A percentile compares a stretch with the other conserved stretches of the same genome.
phyloP scores from a whole-genome alignment of 2,797 vertebrate genomes.

The Cryptoprocta ferox region DNA sequence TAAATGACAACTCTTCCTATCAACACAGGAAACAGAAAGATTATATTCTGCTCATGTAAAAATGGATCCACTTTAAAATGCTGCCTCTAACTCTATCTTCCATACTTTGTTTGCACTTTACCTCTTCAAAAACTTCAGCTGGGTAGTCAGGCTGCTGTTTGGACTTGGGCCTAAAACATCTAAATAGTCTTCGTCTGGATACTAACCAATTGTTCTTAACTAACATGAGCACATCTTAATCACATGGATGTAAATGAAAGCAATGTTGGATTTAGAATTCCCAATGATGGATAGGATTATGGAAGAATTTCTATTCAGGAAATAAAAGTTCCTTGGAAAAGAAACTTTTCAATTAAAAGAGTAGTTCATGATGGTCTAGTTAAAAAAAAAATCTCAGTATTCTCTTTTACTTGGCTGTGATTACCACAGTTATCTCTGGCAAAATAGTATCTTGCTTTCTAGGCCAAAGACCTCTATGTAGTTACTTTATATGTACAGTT shows the following conservation, averaged over 20 bases:
- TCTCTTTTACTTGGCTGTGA: background rate
- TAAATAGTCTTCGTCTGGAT: background rate
- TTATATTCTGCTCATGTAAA: background rate
- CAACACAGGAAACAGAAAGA: background rate
- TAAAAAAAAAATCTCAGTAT: background rate
- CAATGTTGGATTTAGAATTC: constrained; percentile 34
- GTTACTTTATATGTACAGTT: constrained; percentile 1
- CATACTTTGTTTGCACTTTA: background rate
- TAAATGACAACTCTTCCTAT: background rate
- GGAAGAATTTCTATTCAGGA: constrained; percentile 30
- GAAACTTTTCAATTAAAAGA: background rate
- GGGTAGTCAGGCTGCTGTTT: background rate
- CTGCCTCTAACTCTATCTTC: background rate
- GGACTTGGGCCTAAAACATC: background rate
- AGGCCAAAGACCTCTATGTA: background rate
- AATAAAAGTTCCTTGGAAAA: constrained; percentile 30
- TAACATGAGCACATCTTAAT: constrained; percentile 23
- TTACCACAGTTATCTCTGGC: background rate
- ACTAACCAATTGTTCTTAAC: constrained; percentile 36
- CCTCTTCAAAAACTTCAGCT: background rate
- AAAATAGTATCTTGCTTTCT: constrained; percentile 27
- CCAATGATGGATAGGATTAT: background rate
- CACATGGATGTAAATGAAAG: background rate
- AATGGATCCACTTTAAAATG: background rate
- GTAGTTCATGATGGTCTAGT: background rate